Percentiles rank a stretch among this genome's conserved stretches.
Evolutionary conservation across 2,113 vertebrate species (phyloP).

Genomic region (Rafetus swinhoei): DNA sequence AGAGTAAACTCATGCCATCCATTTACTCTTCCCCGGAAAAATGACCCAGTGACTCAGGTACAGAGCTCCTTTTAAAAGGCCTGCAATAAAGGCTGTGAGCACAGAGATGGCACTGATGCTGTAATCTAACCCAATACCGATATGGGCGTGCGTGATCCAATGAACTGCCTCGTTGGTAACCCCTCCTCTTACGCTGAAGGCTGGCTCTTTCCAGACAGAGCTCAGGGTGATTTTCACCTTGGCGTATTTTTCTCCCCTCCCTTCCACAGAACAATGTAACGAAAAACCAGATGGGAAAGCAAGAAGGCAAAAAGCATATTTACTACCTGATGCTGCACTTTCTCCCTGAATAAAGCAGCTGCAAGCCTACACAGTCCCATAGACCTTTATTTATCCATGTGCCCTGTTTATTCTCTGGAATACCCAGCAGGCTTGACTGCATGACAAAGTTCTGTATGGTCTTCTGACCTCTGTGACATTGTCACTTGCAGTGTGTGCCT

Average conservation of each 20-base stretch:
- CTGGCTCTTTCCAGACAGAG: not conserved
- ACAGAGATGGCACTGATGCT: accelerated
- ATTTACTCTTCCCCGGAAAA: not conserved
- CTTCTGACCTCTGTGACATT: not conserved
- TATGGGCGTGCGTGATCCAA: accelerated
- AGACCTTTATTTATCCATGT: not conserved
- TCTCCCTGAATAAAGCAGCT: not conserved
- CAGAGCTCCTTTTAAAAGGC: not conserved
- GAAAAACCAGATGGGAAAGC: conserved; percentile 13
- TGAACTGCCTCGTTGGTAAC: not conserved
- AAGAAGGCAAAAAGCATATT: conserved; percentile 52
- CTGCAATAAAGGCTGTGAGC: accelerated
- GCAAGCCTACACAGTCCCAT: accelerated
- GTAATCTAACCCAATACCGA: not conserved
- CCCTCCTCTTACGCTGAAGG: not conserved
- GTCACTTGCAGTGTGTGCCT: accelerated
- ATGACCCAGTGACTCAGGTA: not conserved
- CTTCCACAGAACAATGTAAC: conserved; percentile 7
- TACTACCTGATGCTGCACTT: conserved; percentile 37
- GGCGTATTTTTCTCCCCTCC: not conserved
- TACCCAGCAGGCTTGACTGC: not conserved
- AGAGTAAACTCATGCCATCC: not conserved
- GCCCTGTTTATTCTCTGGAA: not conserved
- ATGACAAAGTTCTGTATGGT: not conserved
- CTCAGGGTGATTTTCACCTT: conserved; percentile 49